Conservation (phyloP, 2,888 invertebrate species). For the Himalopsyche anomala region DNA sequence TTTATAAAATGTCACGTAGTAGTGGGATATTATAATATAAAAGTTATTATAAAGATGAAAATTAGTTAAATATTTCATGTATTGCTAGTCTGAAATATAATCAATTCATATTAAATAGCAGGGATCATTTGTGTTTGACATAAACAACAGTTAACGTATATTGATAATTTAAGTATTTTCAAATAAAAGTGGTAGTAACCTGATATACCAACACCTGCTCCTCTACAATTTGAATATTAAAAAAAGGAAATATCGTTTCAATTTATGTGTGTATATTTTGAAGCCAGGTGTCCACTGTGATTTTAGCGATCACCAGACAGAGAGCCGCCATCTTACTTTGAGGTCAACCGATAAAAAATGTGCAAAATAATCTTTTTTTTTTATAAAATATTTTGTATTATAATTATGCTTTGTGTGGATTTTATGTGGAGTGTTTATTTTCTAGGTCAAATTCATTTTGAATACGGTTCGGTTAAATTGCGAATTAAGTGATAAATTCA, state of each 20-base stretch:
- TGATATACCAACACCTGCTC: conserved; percentile 56
- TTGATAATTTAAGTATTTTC: neutral
- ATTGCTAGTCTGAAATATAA: neutral
- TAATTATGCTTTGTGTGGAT: no score
- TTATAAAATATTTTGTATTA: no score
- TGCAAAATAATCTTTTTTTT: no score
- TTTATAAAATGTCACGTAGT: no score
- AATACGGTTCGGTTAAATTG: no score
- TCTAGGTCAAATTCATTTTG: no score
- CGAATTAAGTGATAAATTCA: no score
- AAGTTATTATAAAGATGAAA: neutral
- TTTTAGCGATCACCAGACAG: neutral
- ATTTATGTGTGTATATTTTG: neutral
- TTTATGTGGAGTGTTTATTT: no score
- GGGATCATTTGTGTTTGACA: neutral
- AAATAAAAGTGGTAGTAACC: conserved; percentile 39
- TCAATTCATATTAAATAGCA: neutral
- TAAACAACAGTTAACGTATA: neutral
- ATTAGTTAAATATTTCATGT: neutral
- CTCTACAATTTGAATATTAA: neutral
- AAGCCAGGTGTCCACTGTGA: neutral
- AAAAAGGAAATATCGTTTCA: neutral
- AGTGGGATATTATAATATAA: neutral
- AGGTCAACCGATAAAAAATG: neutral
- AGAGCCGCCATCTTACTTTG: neutral